Base-by-base conservation (phyloP, 1,140 invertebrate genomes). In the Lanistes nyassanus region DNA sequence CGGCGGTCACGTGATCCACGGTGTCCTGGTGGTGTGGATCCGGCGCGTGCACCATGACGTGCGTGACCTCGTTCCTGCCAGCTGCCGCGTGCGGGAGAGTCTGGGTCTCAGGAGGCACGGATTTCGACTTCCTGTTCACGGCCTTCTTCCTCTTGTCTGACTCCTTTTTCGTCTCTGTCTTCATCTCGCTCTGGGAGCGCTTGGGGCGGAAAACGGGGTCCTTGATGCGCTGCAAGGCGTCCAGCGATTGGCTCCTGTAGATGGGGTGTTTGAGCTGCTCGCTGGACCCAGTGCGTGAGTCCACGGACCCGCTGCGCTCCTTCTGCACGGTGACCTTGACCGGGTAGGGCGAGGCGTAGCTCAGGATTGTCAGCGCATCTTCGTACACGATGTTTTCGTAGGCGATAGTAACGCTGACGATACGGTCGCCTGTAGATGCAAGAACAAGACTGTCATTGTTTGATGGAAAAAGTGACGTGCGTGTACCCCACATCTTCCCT, bases 271-370 rank as follows among this genome's bases (percentile, higher is more conserved):
- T 85, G 5, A 87, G 76, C 11, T 78, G 77, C 37, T 78, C 71
- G n/a, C 68, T 76, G 19, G 80, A 67, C n/a, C 80, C 77, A 42
- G 72, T 78, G 0, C 56, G 31, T 72, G 53, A 9, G 76, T 74
- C 34, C 64, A 65, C 23, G 68, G n/a, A 70, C 4, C 53, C 2
- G 29, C n/a, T 56, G 66, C 39, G 76, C 31, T 83, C 77, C 69
- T 87, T 86, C 56, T 84, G 81, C 21, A 85, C 74, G 3, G 78
- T 82, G 55, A 87, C 79, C 65, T 83, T 85, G 2, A 96, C 93
- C 79, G 95, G 95, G 83, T 97, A 97, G 0, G 96, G 96, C n/a
- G 95, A 97, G 2, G 96, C 95, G 77, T 96, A 95, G 71, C 94
- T 95, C 6, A 98, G 89, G 76, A 98, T 95, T 1, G 94, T 94